phyloP scores from a whole-genome alignment of 2,113 vertebrate genomes.

The Neogale vison region DNA sequence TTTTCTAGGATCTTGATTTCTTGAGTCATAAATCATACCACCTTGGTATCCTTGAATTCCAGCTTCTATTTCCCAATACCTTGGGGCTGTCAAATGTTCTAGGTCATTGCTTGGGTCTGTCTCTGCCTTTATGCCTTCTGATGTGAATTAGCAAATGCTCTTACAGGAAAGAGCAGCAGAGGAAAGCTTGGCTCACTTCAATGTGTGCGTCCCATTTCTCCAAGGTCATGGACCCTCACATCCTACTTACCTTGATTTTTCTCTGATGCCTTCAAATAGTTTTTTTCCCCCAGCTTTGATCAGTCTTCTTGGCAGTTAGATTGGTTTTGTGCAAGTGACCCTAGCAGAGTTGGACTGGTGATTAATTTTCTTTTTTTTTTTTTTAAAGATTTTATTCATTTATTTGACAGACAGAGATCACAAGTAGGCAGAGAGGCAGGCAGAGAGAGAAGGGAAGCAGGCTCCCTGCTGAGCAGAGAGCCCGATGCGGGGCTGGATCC shows the following conservation, averaged over 20 bases:
- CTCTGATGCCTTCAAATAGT: neutral
- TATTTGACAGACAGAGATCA: no score
- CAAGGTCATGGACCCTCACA: neutral
- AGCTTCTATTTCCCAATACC: neutral
- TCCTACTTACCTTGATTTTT: neutral
- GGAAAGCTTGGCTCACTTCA: neutral
- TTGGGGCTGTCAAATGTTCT: neutral
- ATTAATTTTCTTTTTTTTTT: neutral
- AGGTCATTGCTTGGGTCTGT: neutral
- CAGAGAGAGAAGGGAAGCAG: no score
- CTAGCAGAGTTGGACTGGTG: neutral
- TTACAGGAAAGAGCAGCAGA: neutral
- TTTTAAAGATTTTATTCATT: no score
- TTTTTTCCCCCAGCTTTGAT: neutral
- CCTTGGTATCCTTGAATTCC: neutral
- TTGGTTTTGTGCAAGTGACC: neutral
- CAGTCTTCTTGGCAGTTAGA: neutral
- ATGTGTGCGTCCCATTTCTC: neutral
- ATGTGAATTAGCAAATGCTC: neutral
- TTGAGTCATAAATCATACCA: neutral
- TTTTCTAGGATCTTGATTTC: neutral
- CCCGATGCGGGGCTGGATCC: no score
- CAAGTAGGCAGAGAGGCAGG: no score
- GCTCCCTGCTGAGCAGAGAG: no score
- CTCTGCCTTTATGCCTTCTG: neutral